phyloP scores from a whole-genome alignment of 2,797 vertebrate genomes.

The Pipistrellus pipistrellus region DNA sequence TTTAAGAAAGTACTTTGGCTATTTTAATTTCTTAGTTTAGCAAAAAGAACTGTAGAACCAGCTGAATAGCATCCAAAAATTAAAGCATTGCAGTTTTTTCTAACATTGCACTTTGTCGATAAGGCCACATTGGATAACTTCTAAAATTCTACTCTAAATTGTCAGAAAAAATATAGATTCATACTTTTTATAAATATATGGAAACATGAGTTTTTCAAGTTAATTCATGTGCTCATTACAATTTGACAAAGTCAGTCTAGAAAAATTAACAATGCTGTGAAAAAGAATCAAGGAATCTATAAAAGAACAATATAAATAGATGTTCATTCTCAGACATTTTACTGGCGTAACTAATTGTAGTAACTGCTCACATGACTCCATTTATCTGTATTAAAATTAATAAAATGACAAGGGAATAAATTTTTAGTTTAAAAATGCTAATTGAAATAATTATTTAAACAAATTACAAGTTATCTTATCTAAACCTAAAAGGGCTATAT shows the following conservation, averaged over 20 bases:
- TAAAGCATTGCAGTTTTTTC: constrained; percentile 28
- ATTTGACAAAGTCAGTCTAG: constrained; percentile 7
- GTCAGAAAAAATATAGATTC: neutral
- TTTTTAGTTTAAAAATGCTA: constrained; percentile 18
- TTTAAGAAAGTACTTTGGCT: constrained; percentile 14
- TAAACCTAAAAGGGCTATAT: neutral
- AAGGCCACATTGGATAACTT: neutral
- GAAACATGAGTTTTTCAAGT: constrained; percentile 33
- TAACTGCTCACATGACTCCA: neutral
- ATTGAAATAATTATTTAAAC: constrained; percentile 27
- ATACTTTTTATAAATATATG: constrained; percentile 18
- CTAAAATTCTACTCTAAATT: constrained; percentile 57
- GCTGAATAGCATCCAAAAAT: constrained; percentile 50
- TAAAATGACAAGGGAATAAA: constrained; percentile 12
- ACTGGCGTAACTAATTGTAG: neutral
- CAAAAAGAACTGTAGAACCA: constrained; percentile 54
- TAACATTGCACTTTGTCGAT: neutral
- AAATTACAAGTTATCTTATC: neutral
- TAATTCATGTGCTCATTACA: neutral
- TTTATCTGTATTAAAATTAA: constrained; percentile 39
- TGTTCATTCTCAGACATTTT: neutral
- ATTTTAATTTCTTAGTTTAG: constrained; percentile 67
- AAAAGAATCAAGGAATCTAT: neutral
- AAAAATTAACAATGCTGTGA: constrained; percentile 26
- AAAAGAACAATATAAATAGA: neutral